Base-by-base conservation (phyloP, 2,797 vertebrate genomes). In the Chloroceryle inda region DNA sequence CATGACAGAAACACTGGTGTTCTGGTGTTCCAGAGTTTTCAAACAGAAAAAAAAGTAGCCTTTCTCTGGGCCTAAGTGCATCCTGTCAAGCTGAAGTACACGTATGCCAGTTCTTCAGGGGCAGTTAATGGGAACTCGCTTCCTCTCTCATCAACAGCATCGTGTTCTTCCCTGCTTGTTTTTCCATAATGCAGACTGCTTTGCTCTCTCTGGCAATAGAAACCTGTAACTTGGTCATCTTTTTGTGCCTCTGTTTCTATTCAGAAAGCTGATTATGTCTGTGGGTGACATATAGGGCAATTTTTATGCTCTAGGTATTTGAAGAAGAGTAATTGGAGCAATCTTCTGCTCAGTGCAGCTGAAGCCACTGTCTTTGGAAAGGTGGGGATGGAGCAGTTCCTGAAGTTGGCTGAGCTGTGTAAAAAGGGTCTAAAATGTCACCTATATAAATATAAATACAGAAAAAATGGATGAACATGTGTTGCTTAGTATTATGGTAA, bases 371-470 rank as follows among this genome's bases (percentile, higher is more conserved):
- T 97, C 88, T 98, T 99, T 56, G 98, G 98, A 87, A 99, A 99
- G 45, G 97, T 98, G 83, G 98, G 98, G 44, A 98, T 98, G 29
- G 98, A 99, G 50, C 98, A 99, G 3, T 98, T 80, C 99, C 99
- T 2, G 99, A 96, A 87, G 94, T 98, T 98, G 98, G 11, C 98
- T 98, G 42, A 99, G 96, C 56, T 98, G 97, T 66, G 75, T 98
- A 91, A 99, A 99, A 8, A 98, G 98, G 0, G 98, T 98, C 49
- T 99, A 98, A 97, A 99, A 99, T 14, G 97, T 98, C 14, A 98
- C 98, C 98, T 99, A 45, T n/a, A 49, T 44, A 67, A 33, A 66
- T 26, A 85, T 3, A 92, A 56, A 93, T 45, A 27, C 8, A 79
- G 22, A 40, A 29, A 49, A 19, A 62, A 40, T 8, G 5, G 4